Base-by-base conservation (phyloP, 1,140 invertebrate species). In the Pteromalus puparum region DNA sequence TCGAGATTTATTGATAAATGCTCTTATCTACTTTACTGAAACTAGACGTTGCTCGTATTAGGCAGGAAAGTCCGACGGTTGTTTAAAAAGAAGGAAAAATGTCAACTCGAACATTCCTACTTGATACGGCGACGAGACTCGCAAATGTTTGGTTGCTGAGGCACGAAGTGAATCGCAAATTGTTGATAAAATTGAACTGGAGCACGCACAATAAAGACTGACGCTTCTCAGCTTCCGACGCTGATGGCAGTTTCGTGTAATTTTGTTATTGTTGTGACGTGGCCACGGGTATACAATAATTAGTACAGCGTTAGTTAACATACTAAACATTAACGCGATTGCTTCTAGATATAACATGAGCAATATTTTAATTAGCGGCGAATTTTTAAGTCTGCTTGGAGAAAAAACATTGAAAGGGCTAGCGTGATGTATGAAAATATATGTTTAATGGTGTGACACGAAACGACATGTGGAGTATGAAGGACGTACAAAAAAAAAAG, bases 71-170 rank as follows among this genome's bases (percentile, higher is more conserved):
- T 61, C 53, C 18, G 53, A 18, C 21, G 18, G 15, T n/a, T 21
- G 53, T 61, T 61, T 5, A 61, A 61, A n/a, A 61, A n/a, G 18
- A n/a, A 6, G 53, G 7, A n/a, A 21, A 74, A 74, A 74, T 21
- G 1, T 74, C 34, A n/a, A 28, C 12, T 30, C 68, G 28, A 26
- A n/a, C 38, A 68, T 77, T 76, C 21, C 10, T 48, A 46, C 6
- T 30, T 70, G 34, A 76, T 77, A 61, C 21, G 65, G 38, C 21
- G 38, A 42, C 28, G 81, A 48, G 28, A n/a, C 38, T 42, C 82
- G 84, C 61, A 85, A 87, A 85, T 86, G 78, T 85, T 86, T 86
- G 86, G 87, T 87, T 82, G 83, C 86, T 84, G 86, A 86, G 87
- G 86, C 87, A 88, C 87, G 83, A 87, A 88, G 82, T 85, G 82